These are phyloP conservation scores for Sicus ferrugineus DNA, from an alignment of 2,888 invertebrate genomes.

Conservation along the genomic window DNA sequence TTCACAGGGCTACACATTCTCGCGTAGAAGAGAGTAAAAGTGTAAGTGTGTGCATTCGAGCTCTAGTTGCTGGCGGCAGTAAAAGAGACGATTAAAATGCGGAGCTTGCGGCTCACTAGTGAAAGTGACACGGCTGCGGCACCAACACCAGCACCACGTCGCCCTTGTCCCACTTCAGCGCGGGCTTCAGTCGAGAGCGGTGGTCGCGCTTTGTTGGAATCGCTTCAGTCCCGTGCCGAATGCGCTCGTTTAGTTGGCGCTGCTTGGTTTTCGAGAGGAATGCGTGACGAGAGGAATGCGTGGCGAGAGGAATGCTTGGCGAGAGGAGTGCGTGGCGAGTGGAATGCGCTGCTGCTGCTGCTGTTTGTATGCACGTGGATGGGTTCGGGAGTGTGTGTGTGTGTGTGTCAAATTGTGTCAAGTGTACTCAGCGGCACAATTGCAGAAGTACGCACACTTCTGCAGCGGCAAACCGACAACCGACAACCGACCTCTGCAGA, in stretches of 20 bases:
- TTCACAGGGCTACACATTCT: too few relatives aligned
- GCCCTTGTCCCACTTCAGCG: not conserved
- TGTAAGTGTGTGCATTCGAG: too few relatives aligned
- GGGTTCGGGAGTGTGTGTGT: conserved; percentile 17
- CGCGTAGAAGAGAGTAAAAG: too few relatives aligned
- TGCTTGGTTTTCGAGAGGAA: not conserved
- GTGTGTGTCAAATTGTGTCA: conserved; percentile 22
- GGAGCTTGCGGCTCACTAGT: not conserved
- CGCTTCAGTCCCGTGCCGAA: conserved; percentile 15
- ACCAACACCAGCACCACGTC: not conserved
- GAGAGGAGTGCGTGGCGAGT: not conserved
- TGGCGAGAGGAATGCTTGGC: not conserved
- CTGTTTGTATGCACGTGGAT: not conserved
- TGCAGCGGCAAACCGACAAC: not conserved
- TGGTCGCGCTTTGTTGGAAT: not conserved
- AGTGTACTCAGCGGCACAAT: conserved; percentile 19
- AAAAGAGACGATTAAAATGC: too few relatives aligned
- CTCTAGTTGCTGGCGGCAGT: too few relatives aligned
- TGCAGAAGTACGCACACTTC: conserved; percentile 17
- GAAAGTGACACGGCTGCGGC: not conserved
- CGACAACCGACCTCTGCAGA: not conserved
- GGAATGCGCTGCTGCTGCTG: not conserved
- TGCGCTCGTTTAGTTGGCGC: too few relatives aligned
- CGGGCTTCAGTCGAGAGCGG: not conserved
- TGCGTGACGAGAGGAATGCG: conserved; percentile 19